Percentiles rank a stretch among this genome's conserved stretches.
phyloP scores from a whole-genome alignment of 2,888 invertebrate genomes.

The Drosophila trichaetosa region DNA sequence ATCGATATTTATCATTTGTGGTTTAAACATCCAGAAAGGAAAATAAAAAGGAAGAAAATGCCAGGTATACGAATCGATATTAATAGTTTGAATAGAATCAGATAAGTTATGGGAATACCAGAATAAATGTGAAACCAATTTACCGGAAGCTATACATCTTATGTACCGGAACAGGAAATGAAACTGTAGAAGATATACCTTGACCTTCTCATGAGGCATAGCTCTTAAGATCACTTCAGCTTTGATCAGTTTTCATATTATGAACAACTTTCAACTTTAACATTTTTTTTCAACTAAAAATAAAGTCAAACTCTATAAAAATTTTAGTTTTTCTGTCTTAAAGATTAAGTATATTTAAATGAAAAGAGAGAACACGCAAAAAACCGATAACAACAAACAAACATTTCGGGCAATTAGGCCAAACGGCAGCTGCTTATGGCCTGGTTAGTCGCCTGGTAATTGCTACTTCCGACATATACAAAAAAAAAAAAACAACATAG shows the following conservation, averaged over 20 bases:
- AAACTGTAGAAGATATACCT: background rate
- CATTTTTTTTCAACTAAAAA: background rate
- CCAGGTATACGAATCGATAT: background rate
- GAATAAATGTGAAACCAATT: background rate
- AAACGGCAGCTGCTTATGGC: constrained; percentile 4
- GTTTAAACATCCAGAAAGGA: too few relatives aligned
- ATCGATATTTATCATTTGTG: background rate
- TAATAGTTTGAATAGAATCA: background rate
- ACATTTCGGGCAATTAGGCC: constrained; percentile 31
- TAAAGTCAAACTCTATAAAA: background rate
- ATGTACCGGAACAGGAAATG: background rate
- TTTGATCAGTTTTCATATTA: too few relatives aligned
- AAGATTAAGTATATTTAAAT: background rate
- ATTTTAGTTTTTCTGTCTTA: background rate
- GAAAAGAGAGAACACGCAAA: background rate
- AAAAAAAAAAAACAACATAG: background rate
- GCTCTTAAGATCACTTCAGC: too few relatives aligned
- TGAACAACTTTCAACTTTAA: too few relatives aligned
- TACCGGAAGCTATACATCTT: background rate
- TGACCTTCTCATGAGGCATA: too few relatives aligned
- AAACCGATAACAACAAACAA: constrained; percentile 9
- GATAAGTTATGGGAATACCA: rapidly evolving
- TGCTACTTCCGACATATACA: constrained; percentile 69
- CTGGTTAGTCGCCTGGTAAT: constrained; percentile 52
- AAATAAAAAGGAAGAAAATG: background rate